A percentile compares a stretch with the other conserved stretches of the same genome.
Evolutionary conservation across 1,140 invertebrate species (phyloP).

Genomic region (Geopemphigus sp.): DNA sequence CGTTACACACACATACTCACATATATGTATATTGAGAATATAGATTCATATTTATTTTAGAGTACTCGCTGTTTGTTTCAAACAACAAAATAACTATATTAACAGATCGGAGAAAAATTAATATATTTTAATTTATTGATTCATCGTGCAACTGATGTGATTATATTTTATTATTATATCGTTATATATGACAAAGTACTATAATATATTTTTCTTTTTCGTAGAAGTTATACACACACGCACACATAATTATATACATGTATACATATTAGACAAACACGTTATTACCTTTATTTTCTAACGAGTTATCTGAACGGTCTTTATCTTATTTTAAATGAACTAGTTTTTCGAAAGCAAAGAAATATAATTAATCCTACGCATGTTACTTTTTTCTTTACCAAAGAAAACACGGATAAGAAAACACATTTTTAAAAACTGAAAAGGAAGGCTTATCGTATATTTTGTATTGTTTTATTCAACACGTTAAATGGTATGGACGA

Average conservation of each 20-base stretch:
- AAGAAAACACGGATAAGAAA: not conserved
- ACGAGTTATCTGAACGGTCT: not conserved
- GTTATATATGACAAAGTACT: not conserved
- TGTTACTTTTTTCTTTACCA: slow-evolving; percentile 10
- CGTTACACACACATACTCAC: no score
- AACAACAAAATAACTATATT: no score
- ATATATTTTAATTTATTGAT: slow-evolving; percentile 18
- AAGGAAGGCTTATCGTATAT: not conserved
- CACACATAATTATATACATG: not conserved
- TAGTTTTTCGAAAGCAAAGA: slow-evolving; percentile 1
- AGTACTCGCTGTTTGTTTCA: no score
- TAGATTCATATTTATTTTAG: no score
- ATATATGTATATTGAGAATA: no score
- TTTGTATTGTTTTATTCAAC: not conserved
- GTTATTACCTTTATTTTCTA: slow-evolving; percentile 1
- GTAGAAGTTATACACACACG: not conserved
- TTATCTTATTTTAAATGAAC: slow-evolving; percentile 21
- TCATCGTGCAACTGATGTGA: not conserved
- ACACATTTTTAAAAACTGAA: slow-evolving; percentile 4
- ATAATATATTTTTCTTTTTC: slow-evolving; percentile 7
- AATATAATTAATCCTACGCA: not conserved
- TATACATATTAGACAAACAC: slow-evolving; percentile 4
- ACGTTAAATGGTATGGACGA: not conserved
- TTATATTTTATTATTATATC: slow-evolving; percentile 22
- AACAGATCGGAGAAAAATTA: no score